A percentile compares a stretch with the other conserved stretches of the same genome.
Conservation (phyloP, 2,888 invertebrate genomes). For the Anagyrus pseudococci region DNA sequence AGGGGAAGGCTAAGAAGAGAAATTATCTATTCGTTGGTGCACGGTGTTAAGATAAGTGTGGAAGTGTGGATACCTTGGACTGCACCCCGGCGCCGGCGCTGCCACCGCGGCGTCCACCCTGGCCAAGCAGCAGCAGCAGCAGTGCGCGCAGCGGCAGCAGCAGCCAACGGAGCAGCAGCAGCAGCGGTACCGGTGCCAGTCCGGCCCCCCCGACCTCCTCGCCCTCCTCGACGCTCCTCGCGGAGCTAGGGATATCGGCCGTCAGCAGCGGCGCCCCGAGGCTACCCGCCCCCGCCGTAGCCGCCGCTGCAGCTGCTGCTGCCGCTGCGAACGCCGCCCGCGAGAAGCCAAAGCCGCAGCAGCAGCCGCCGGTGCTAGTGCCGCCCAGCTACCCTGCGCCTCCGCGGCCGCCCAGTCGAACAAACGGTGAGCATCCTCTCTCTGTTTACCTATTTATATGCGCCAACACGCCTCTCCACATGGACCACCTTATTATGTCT, state of each 20-base stretch:
- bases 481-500: too few relatives aligned
- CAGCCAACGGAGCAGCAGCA: conserved; percentile 60
- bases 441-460: not conserved
- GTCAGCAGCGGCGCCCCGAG: too few relatives aligned
- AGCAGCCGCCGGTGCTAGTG: conserved; percentile 52
- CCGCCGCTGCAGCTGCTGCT: conserved; percentile 42
- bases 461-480: too few relatives aligned
- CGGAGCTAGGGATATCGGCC: not conserved
- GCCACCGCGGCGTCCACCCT: conserved; percentile 62
- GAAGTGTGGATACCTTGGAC: conserved; percentile 63
- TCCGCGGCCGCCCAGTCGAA: conserved; percentile 60
- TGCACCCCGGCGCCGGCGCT: conserved; percentile 64
- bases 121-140: conserved; percentile 61
- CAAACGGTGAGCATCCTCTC: conserved; percentile 55
- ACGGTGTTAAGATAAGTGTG: conserved; percentile 58
- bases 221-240: not conserved
- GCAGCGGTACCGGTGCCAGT: conserved; percentile 61
- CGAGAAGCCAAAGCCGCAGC: conserved; percentile 36
- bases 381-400: conserved; percentile 61
- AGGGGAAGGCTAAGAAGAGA: conserved; percentile 1
- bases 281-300: conserved; percentile 37
- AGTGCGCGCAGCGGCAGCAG: conserved; percentile 62
- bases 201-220: conserved; percentile 61
- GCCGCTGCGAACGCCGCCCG: conserved; percentile 15
- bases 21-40: conserved; percentile 30